A percentile compares a stretch with the other conserved stretches of the same genome.
These are phyloP conservation scores for Smutsia gigantea DNA, from an alignment of 2,797 vertebrate genomes.

Conservation along the genomic window DNA sequence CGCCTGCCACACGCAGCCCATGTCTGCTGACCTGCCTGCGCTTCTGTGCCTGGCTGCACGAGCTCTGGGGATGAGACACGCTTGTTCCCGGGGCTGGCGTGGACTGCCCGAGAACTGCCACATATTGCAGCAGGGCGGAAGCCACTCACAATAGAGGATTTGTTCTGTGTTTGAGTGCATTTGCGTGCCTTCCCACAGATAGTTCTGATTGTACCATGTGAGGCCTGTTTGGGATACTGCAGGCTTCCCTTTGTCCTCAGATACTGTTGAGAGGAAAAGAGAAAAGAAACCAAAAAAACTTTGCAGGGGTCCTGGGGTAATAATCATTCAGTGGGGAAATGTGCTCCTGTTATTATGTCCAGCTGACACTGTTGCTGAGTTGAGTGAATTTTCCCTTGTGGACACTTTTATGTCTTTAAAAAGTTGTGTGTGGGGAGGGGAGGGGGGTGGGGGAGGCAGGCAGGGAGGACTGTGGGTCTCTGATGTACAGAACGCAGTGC, in stretches of 20 bases:
- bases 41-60: rapidly evolving
- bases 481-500: background rate
- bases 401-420: background rate
- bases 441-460: rapidly evolving
- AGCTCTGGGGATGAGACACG: background rate
- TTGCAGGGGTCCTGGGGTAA: background rate
- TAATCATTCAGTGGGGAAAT: rapidly evolving
- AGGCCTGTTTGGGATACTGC: background rate
- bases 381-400: background rate
- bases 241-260: conserved; percentile 58
- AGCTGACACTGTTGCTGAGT: rapidly evolving
- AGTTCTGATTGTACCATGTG: rapidly evolving
- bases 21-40: background rate
- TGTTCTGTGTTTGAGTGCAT: background rate
- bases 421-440: background rate
- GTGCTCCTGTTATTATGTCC: background rate
- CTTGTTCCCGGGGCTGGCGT: background rate
- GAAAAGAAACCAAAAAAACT: background rate
- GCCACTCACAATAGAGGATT: background rate
- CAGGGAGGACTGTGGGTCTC: rapidly evolving
- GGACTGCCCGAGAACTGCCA: background rate
- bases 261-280: background rate
- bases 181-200: background rate
- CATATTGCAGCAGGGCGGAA: background rate
- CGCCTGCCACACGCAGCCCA: background rate